phyloP scores from a whole-genome alignment of 2,113 vertebrate species.

The Alces alces region DNA sequence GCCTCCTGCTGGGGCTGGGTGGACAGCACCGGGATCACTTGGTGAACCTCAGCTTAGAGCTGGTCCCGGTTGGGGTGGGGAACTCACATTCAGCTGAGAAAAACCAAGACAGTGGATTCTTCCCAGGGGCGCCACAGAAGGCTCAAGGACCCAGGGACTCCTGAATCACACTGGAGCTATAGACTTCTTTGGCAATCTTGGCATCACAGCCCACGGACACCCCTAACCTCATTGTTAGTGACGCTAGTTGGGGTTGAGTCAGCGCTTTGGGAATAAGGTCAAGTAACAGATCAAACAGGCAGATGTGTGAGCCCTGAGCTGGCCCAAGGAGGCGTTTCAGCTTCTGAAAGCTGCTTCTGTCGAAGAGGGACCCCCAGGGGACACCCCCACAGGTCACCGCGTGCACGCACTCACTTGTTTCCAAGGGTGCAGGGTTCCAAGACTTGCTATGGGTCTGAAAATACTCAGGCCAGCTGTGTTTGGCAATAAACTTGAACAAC shows the following conservation, averaged over 20 bases:
- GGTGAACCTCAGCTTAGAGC: not conserved
- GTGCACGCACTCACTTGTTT: not conserved
- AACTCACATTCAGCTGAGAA: not conserved
- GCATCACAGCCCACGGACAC: too few relatives aligned
- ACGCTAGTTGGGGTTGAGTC: not conserved
- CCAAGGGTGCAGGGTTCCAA: too few relatives aligned
- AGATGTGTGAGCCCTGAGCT: too few relatives aligned
- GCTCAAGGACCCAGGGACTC: not conserved
- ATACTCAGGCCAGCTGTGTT: too few relatives aligned
- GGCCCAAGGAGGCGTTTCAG: not conserved
- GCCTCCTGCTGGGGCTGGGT: not conserved
- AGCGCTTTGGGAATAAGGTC: not conserved
- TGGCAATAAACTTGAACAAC: not conserved
- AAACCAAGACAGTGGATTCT: not conserved
- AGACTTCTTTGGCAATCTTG: not conserved
- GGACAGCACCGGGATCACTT: rapidly evolving
- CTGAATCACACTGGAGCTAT: not conserved
- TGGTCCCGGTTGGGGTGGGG: not conserved
- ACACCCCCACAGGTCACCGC: not conserved
- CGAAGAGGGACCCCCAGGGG: not conserved
- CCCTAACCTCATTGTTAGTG: not conserved
- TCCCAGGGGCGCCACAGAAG: rapidly evolving
- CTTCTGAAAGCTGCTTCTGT: not conserved
- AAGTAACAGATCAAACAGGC: not conserved
- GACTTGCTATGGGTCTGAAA: not conserved